Evolutionary conservation across 2,888 invertebrate genomes (phyloP).

Genomic region (Platycheirus rosarum): DNA sequence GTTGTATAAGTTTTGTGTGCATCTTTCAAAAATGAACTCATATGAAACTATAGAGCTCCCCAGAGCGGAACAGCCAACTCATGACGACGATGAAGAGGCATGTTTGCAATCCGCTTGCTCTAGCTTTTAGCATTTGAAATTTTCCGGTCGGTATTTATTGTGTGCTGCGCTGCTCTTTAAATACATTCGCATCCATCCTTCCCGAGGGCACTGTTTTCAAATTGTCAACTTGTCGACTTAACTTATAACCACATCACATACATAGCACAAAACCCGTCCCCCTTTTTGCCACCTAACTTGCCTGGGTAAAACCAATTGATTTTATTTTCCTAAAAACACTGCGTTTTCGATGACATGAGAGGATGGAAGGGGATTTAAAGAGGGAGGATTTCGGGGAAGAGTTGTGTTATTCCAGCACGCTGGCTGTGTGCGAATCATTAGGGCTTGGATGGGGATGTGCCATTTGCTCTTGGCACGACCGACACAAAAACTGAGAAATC

Average conservation of each 20-base stretch:
- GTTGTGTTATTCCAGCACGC: too few species aligned
- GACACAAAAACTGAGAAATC: constrained; percentile 56
- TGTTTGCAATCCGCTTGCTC: constrained; percentile 1
- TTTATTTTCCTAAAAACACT: constrained; percentile 12
- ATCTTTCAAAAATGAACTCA: too few species aligned
- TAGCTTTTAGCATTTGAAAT: constrained; percentile 12
- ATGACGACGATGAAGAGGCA: background rate
- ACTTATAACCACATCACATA: too few species aligned
- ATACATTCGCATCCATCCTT: constrained; percentile 34
- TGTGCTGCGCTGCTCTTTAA: constrained; percentile 14
- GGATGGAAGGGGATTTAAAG: background rate
- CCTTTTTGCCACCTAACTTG: background rate
- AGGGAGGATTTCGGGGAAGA: background rate
- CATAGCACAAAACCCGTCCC: too few species aligned
- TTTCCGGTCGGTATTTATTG: constrained; percentile 41
- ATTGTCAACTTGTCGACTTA: constrained; percentile 71
- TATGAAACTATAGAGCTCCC: too few species aligned
- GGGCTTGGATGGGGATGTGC: background rate
- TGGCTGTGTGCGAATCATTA: background rate
- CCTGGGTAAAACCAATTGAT: constrained; percentile 21
- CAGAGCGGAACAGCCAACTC: too few species aligned
- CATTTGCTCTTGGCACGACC: constrained; percentile 41
- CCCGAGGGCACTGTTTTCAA: constrained; percentile 62
- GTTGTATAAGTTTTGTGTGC: too few species aligned
- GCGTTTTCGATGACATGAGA: background rate